Evolutionary conservation across 2,888 invertebrate species (phyloP), one percentile per base, ranked within the genome.

Genomic region (Parnassius mnemosyne): DNA sequence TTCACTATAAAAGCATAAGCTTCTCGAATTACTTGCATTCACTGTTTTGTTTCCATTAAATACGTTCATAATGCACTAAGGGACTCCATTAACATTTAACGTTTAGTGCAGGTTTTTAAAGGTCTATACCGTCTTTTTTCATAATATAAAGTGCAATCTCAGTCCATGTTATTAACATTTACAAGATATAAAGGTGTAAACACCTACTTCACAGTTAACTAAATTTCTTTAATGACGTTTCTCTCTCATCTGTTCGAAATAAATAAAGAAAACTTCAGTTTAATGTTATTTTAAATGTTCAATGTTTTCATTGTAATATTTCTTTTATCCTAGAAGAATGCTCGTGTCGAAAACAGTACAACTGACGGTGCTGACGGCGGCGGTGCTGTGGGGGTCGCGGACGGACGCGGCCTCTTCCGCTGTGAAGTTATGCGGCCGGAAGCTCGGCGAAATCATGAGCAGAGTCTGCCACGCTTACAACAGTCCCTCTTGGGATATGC

Each of bases 401-500:
- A 72, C 79, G 41, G 81, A 83, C 12, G 71, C 71, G 49, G 88
- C 85, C 13, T 71, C 83, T 47, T 67, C 82, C 3, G 70, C 81
- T n/a, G 77, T 85, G 65, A 87, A 85, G 66, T 76, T 90, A 56
- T 91, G 90, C 72, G 91, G 91, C 41, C 78, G 90, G 20, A 80
- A 83, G 63, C 86, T 90, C 66, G 83, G 89, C 66, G 85, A 89
- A 65, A 79, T 86, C 71, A 87, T 90, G 87, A 85, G 84, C 75
- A 78, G 79, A 64, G 83, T 91, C 65, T 92, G 89, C 78, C 85
- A 85, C 71, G 84, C 81, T 13, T 88, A 87, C 79, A 89, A 89
- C 75, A 86, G 89, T 69, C 89, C 91, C 41, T 72, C 85, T 60
- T 89, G 91, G 91, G 87, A 88, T 64, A 84, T 83, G 10, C 88